Conservation (phyloP, 35 echinoderm and acorn worm genomes). For the Ptychodera flava region DNA sequence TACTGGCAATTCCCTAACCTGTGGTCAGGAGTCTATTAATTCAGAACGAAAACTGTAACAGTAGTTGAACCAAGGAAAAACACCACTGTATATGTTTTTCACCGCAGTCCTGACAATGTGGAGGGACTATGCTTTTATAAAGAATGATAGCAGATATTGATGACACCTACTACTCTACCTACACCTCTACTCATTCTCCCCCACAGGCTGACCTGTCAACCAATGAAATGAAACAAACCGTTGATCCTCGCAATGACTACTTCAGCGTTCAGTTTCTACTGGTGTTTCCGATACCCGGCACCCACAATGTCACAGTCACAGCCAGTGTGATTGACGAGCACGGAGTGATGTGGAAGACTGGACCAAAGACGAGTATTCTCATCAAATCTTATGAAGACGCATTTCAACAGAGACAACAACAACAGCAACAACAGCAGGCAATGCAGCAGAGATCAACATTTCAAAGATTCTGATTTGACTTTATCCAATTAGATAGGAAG, state of each 20-base stretch:
- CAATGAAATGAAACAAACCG: slow-evolving; percentile 11
- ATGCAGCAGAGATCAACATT: not conserved
- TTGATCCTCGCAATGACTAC: slow-evolving; percentile 91
- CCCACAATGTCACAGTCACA: slow-evolving; percentile 73
- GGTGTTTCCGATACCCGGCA: slow-evolving; percentile 46
- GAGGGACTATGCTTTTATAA: no score
- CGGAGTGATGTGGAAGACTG: slow-evolving; percentile 83
- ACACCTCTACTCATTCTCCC: no score
- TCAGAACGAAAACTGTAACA: no score
- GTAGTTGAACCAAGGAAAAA: no score
- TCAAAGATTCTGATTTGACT: no score
- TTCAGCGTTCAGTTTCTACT: slow-evolving; percentile 91
- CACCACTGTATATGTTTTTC: no score
- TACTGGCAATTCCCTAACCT: no score
- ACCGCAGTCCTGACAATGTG: no score
- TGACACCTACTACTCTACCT: no score
- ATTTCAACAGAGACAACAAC: slow-evolving; percentile 31
- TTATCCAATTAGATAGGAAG: no score
- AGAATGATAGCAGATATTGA: no score
- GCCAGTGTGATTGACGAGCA: slow-evolving; percentile 82
- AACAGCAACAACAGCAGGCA: slow-evolving; percentile 30
- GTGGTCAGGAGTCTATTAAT: no score
- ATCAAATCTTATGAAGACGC: slow-evolving; percentile 82
- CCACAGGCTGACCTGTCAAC: not conserved
- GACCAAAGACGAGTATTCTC: slow-evolving; percentile 56